These are phyloP conservation scores for Drosophila picticornis DNA, from an alignment of 2,888 invertebrate species.

Conservation along the genomic window DNA sequence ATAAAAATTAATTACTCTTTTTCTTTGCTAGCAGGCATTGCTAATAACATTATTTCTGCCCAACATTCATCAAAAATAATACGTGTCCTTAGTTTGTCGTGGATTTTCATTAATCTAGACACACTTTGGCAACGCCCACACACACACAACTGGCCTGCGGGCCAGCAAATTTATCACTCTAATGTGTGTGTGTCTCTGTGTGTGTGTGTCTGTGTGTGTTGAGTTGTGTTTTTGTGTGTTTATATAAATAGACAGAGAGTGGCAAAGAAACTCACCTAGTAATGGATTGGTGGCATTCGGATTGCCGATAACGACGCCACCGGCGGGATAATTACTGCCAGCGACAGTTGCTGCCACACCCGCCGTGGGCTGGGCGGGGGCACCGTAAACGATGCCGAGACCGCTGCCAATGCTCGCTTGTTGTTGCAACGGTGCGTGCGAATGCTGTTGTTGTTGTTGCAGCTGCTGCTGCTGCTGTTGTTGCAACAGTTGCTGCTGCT, in stretches of 20 bases:
- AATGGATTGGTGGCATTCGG: conserved; percentile 83
- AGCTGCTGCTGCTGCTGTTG: conserved; percentile 43
- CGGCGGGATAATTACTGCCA: conserved; percentile 71
- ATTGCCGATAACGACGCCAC: conserved; percentile 82
- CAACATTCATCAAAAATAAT: conserved; percentile 48
- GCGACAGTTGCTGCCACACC: conserved; percentile 45
- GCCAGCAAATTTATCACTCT: conserved; percentile 33
- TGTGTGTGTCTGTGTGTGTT: not conserved
- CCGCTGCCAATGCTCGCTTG: conserved; percentile 70
- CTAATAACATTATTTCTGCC: conserved; percentile 21
- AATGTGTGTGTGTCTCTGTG: conserved; percentile 13
- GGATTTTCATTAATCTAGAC: conserved; percentile 59
- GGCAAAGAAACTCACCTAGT: conserved; percentile 71
- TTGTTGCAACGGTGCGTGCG: conserved; percentile 65
- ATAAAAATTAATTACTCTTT: conserved; percentile 31
- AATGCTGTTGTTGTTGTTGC: conserved; percentile 39
- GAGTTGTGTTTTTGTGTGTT: not conserved
- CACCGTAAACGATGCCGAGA: conserved; percentile 57
- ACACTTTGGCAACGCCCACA: conserved; percentile 28
- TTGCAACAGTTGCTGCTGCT: conserved; percentile 32
- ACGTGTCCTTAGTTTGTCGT: conserved; percentile 46
- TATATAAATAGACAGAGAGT: conserved; percentile 2
- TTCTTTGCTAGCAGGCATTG: conserved; percentile 3
- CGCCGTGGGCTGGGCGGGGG: conserved; percentile 65
- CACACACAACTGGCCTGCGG: conserved; percentile 4